phyloP scores from a whole-genome alignment of 2,113 vertebrate species.

The Grammomys surdaster region DNA sequence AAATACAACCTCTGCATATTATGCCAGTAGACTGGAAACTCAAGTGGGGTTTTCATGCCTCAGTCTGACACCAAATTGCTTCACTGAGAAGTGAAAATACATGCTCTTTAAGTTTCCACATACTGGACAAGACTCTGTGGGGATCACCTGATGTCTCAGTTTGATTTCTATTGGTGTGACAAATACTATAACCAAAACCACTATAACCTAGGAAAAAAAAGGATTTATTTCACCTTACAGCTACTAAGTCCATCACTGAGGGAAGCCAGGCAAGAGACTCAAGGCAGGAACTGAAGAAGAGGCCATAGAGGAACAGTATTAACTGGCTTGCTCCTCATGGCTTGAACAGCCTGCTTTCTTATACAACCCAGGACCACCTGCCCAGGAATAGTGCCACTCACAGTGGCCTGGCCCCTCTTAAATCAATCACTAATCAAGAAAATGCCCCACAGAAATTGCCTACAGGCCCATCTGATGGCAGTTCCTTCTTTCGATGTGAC shows the following conservation, averaged over 20 bases:
- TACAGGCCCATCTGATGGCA: background rate
- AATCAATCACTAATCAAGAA: background rate
- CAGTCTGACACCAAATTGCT: background rate
- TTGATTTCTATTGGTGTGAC: background rate
- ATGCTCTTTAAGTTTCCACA: background rate
- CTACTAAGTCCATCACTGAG: background rate
- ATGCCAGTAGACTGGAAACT: background rate
- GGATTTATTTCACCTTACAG: background rate
- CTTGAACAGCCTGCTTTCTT: background rate
- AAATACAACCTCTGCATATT: no score
- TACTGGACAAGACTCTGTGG: background rate
- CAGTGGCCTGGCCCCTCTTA: background rate
- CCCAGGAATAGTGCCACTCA: background rate
- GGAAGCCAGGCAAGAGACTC: background rate
- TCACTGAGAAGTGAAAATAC: background rate
- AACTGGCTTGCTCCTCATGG: background rate
- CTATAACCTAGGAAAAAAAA: background rate
- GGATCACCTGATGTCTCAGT: background rate
- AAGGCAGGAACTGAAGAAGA: background rate
- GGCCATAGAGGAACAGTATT: background rate
- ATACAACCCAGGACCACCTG: background rate
- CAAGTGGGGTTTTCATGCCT: background rate
- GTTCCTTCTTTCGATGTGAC: background rate
- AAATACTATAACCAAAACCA: background rate
- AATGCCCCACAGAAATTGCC: background rate